Percentiles rank a stretch among this genome's conserved stretches.
These are phyloP conservation scores for Radopholus similis DNA, from an alignment of 1,140 invertebrate genomes.

Conservation along the genomic window DNA sequence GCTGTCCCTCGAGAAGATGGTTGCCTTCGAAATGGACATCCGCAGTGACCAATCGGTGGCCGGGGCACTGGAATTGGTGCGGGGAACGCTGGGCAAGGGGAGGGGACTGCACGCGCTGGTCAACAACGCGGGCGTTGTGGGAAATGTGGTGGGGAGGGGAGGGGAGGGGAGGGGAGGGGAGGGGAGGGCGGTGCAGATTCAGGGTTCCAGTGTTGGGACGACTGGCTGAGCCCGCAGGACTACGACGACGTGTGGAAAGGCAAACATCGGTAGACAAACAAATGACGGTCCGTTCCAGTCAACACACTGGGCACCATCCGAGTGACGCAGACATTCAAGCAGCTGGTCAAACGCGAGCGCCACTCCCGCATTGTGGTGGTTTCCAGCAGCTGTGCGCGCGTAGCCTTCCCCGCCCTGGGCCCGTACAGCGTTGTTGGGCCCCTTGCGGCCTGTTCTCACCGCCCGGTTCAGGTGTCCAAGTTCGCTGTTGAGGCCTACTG, in stretches of 20 bases:
- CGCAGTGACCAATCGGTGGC: conserved; percentile 33
- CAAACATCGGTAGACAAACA: background rate
- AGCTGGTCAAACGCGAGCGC: conserved; percentile 24
- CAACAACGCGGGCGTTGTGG: conserved; percentile 37
- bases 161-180: background rate
- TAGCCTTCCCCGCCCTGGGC: conserved; percentile 12
- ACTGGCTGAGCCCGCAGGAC: conserved; percentile 28
- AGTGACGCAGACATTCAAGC: conserved; percentile 39
- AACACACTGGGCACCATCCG: conserved; percentile 34
- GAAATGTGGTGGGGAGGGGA: background rate
- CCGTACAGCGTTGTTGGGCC: conserved; percentile 13
- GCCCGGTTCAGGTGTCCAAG: conserved; percentile 27
- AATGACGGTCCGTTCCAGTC: conserved; percentile 15
- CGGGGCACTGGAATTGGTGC: conserved; percentile 29
- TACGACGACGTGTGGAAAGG: conserved; percentile 24
- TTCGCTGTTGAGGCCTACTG: conserved; percentile 27
- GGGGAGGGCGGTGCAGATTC: background rate
- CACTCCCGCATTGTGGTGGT: conserved; percentile 25
- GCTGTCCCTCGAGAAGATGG: background rate
- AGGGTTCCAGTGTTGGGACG: conserved; percentile 24
- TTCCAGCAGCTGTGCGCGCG: conserved; percentile 21
- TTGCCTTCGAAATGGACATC: conserved; percentile 30
- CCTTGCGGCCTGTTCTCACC: background rate
- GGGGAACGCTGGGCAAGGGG: conserved; percentile 2
- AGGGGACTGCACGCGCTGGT: conserved; percentile 25